Base-by-base conservation (phyloP, 2,113 vertebrate species). In the Alosa alosa region DNA sequence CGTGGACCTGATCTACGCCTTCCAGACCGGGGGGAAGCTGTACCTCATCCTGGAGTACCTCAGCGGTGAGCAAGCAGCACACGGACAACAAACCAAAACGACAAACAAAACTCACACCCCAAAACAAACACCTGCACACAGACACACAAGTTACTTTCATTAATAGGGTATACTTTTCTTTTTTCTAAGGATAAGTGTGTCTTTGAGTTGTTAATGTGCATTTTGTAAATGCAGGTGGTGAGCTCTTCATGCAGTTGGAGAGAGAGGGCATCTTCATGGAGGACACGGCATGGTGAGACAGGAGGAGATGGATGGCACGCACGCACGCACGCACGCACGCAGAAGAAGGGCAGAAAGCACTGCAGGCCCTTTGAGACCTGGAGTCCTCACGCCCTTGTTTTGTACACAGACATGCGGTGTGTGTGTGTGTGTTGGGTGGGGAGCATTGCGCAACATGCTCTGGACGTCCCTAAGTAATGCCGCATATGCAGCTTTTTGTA, bases 31-130 rank as follows among this genome's bases (percentile, higher is more conserved):
- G 90, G 98, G 98, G 90, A 99, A 99, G 95, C 96, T 99, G 94
- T 99, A 99, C 96, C 98, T 99, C 95, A 99, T 99, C 94, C 96
- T 99, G 92, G 98, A 99, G 95, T 99, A 99, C 96, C 95, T 99
- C 93, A 99, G 97, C 84, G 98, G 98, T 99, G 92, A 96, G 97
- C 94, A 90, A 78, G 78, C 92, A 45, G 57, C 15, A 17, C 8
- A 49, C 13, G 7, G 41, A 44, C 41, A 44, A 44, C 41, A 44
- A 44, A 4, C 52, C 22, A 7, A 46, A 31, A 36, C 36, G 25
- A 17, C 49, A 72, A 18, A 81, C n/a, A 13, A 25, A 20, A 75
- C 36, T 36, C 4, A 15, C 20, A 84, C 46, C 46, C 82, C 81
- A 41, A 25, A 18, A 7, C 15, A 22, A 18, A 25, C 60, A 68